Percentiles rank a stretch among this genome's conserved stretches.
Conservation (phyloP, 2,888 invertebrate genomes). For the Sialis lutaria region DNA sequence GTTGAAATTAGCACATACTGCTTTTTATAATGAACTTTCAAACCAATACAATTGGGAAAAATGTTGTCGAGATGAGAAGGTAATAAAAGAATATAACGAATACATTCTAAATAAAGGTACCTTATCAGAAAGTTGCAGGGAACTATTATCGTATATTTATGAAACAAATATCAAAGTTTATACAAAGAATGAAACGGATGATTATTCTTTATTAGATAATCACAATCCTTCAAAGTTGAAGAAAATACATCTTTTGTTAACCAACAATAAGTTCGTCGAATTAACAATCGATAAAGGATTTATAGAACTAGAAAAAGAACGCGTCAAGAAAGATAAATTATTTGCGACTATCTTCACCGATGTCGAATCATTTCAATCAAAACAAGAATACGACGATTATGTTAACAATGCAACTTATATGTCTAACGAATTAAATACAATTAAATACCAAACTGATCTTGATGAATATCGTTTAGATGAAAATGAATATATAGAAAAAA, state of each 20-base stretch:
- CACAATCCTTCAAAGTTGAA: not conserved
- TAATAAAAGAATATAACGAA: conserved; percentile 8
- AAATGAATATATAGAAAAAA: conserved; percentile 5
- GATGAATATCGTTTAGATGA: not conserved
- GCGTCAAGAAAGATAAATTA: not conserved
- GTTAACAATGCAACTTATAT: not conserved
- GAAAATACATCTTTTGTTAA: conserved; percentile 5
- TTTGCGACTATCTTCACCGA: conserved; percentile 2
- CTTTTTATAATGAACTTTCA: conserved; percentile 1
- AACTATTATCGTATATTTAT: conserved; percentile 10
- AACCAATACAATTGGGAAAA: conserved; percentile 4
- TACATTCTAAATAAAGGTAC: conserved; percentile 8
- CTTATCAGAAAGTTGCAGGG: conserved; percentile 9
- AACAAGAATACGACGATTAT: not conserved
- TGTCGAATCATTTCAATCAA: not conserved
- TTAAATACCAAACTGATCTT: conserved; percentile 2
- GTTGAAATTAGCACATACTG: not conserved
- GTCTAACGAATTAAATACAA: not conserved
- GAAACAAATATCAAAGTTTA: conserved; percentile 9
- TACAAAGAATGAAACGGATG: conserved; percentile 2
- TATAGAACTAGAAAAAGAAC: conserved; percentile 7
- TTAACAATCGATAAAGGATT: conserved; percentile 7
- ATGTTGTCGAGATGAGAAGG: conserved; percentile 2
- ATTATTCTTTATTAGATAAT: conserved; percentile 4
- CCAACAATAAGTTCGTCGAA: conserved; percentile 3